Evolutionary conservation across 2,888 invertebrate genomes (phyloP), one percentile per base, ranked within the genome.

Genomic region (Ornithoptera alexandrae): DNA sequence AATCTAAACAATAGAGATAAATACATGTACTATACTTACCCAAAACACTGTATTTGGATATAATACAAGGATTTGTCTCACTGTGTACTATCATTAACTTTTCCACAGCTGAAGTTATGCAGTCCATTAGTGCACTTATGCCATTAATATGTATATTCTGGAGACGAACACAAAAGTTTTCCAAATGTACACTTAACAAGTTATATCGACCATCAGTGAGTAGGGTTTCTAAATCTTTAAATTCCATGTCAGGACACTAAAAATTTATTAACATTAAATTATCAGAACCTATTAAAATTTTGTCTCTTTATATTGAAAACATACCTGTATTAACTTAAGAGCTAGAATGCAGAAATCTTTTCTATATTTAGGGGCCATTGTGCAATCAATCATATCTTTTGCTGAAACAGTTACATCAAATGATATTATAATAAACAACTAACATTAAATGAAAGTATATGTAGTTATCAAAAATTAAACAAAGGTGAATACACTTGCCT

Each of bases 291-390:
- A 8, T 46, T 50, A 15, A 17, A 50, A 17, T 50, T 17, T 17
- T 50, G 4, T 12, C 3, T 50, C 18, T 50, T 57, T 18, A 20
- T 6, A 18, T 10, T 18, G 6, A 18, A 57, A 66, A 65, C 60
- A 76, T 88, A 94, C 95, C 93, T 97, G 96, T 74, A 97, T 95
- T 39, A 97, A 88, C 85, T 97, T 96, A 20, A 97, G 89, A 46
- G 97, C 94, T 8, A 96, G 93, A 85, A 97, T 95, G 87, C 97
- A 96, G 84, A 97, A 97, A 81, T 96, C 95, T 76, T 96, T 95
- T 69, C 96, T 93, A 73, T 95, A 93, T 80, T 93, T 94, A 22
- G 95, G 93, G 67, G 93, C 91, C 76, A 93, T 86, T 30, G 86
- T 85, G 74, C 86, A 88, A 72, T 92, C 93, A 73, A 93, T 90